Evolutionary conservation across 2,888 invertebrate species (phyloP).

Genomic region (Philaethria dido): DNA sequence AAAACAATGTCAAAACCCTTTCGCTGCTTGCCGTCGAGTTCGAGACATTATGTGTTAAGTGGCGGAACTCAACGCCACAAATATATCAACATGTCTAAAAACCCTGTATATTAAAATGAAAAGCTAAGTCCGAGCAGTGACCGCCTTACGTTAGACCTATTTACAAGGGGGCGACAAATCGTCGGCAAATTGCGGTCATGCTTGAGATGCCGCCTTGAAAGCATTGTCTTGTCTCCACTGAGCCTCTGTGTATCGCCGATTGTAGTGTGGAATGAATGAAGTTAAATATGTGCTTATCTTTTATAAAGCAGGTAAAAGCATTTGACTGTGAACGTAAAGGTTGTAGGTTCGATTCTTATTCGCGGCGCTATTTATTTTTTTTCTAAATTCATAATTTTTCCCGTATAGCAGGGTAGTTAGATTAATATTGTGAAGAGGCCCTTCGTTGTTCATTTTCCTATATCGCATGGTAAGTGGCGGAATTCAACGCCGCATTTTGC

Average conservation of each 20-base stretch:
- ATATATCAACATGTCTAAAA: too few species aligned
- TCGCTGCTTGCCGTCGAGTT: too few species aligned
- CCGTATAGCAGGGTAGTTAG: too few species aligned
- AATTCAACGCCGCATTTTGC: too few species aligned
- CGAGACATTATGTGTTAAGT: too few species aligned
- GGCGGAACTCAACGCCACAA: too few species aligned
- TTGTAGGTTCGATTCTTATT: neutral
- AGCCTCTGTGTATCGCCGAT: neutral
- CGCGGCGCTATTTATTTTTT: too few species aligned
- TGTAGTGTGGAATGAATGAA: neutral
- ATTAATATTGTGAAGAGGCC: too few species aligned
- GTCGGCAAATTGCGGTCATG: slow-evolving; percentile 42
- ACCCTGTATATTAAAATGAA: slow-evolving; percentile 6
- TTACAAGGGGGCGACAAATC: slow-evolving; percentile 33
- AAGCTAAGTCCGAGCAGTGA: slow-evolving; percentile 11
- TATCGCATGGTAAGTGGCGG: too few species aligned
- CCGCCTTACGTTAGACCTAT: slow-evolving; percentile 35
- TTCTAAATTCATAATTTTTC: too few species aligned
- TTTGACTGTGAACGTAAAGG: neutral
- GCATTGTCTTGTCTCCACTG: slow-evolving; percentile 60
- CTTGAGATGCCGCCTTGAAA: slow-evolving; percentile 51
- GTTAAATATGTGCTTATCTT: neutral
- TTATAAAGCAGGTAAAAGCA: neutral
- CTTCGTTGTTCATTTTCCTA: too few species aligned
- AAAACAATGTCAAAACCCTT: too few species aligned